These are phyloP conservation scores for Episyrphus balteatus DNA, from an alignment of 1,140 invertebrate species.

Conservation along the genomic window DNA sequence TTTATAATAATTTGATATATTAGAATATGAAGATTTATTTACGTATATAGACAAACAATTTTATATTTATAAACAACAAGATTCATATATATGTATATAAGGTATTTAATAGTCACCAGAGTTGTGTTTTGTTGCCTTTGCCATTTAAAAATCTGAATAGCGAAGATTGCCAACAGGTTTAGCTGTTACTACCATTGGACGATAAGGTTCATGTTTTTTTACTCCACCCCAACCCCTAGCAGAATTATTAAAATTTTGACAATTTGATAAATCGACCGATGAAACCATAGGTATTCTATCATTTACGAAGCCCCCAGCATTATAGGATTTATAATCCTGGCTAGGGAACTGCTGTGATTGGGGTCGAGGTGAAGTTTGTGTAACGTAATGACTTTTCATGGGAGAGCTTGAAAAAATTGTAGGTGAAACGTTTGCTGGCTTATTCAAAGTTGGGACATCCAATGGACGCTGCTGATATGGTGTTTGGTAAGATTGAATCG, in stretches of 20 bases:
- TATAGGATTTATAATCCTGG: not conserved
- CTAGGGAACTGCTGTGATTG: slow-evolving; percentile 4
- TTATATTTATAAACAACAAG: too few species aligned
- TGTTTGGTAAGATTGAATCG: slow-evolving; percentile 10
- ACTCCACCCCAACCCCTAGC: slow-evolving; percentile 56
- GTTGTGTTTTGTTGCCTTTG: too few species aligned
- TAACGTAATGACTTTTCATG: not conserved
- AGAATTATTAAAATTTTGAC: slow-evolving; percentile 64
- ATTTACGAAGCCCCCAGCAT: not conserved
- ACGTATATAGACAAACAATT: too few species aligned
- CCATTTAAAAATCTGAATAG: too few species aligned
- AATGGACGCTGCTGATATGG: slow-evolving; percentile 8
- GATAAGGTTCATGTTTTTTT: too few species aligned
- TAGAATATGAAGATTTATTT: too few species aligned
- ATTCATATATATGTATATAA: too few species aligned
- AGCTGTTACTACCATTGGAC: too few species aligned
- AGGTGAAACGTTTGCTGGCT: slow-evolving; percentile 17
- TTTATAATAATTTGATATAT: too few species aligned
- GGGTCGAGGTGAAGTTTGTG: slow-evolving; percentile 3
- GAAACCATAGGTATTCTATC: not conserved
- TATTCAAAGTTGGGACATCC: not conserved
- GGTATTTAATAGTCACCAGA: too few species aligned
- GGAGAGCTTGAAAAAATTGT: slow-evolving; percentile 7
- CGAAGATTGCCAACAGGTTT: too few species aligned
- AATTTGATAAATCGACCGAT: not conserved